These are phyloP conservation scores for Lasioglossum marginatum DNA, from an alignment of 2,888 invertebrate species.

Conservation along the genomic window DNA sequence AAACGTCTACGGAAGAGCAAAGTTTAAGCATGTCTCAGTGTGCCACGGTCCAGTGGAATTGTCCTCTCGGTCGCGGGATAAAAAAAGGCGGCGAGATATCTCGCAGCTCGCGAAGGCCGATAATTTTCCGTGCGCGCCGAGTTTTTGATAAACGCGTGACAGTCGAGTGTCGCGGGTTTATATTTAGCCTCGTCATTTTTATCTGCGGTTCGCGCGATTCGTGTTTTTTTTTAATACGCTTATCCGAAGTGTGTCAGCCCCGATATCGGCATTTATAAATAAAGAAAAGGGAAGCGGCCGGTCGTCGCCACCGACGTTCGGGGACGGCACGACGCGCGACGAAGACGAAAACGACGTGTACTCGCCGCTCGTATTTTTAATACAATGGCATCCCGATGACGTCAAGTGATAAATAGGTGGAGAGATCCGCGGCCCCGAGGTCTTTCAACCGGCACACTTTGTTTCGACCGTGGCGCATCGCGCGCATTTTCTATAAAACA, in stretches of 20 bases:
- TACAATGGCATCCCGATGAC: constrained; percentile 54
- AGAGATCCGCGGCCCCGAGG: constrained; percentile 33
- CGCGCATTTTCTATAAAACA: neutral
- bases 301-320: neutral
- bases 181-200: constrained; percentile 46
- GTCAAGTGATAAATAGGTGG: constrained; percentile 51
- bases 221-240: constrained; percentile 29
- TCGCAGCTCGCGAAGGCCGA: neutral
- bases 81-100: neutral
- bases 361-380: constrained; percentile 50
- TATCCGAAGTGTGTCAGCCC: constrained; percentile 48
- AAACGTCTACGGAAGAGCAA: neutral
- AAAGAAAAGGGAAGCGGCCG: constrained; percentile 36
- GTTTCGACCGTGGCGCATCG: neutral
- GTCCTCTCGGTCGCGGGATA: neutral
- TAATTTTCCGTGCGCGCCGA: neutral
- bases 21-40: neutral
- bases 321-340: neutral
- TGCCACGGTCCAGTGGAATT: neutral
- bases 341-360: constrained; percentile 25
- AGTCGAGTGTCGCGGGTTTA: constrained; percentile 5
- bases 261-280: constrained; percentile 53
- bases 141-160: neutral
- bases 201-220: constrained; percentile 28
- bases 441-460: constrained; percentile 53